These are phyloP conservation scores for Dorcus hopei DNA, from an alignment of 2,888 invertebrate genomes.

Conservation along the genomic window DNA sequence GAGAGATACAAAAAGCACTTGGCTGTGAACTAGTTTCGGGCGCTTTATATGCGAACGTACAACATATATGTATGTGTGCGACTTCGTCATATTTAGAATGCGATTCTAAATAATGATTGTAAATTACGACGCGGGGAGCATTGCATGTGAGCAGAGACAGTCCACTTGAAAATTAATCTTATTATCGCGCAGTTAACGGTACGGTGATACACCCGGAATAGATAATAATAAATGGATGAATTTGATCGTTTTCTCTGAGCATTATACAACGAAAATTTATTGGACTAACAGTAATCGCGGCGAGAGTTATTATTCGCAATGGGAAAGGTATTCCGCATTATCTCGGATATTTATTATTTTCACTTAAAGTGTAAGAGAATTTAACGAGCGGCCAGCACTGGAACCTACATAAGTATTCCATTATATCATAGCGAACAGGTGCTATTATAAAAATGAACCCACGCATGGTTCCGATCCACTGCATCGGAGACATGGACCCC, in stretches of 20 bases:
- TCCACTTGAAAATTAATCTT: neutral
- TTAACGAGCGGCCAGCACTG: slow-evolving; percentile 42
- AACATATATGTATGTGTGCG: too few relatives aligned
- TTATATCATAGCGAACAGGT: slow-evolving; percentile 48
- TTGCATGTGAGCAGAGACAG: neutral
- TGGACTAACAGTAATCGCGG: slow-evolving; percentile 7
- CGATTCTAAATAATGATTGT: neutral
- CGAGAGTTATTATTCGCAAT: slow-evolving; percentile 23
- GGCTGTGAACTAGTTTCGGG: too few relatives aligned
- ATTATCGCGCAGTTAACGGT: neutral
- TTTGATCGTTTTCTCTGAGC: slow-evolving; percentile 3
- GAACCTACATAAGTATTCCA: slow-evolving; percentile 45
- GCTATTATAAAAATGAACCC: slow-evolving; percentile 47
- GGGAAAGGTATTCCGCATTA: slow-evolving; percentile 39
- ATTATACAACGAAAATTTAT: slow-evolving; percentile 11
- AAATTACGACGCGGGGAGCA: neutral
- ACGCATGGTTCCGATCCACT: slow-evolving; percentile 45
- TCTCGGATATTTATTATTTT: slow-evolving; percentile 44
- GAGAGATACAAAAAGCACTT: too few relatives aligned
- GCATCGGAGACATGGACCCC: slow-evolving; percentile 29
- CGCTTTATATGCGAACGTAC: too few relatives aligned
- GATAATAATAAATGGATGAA: slow-evolving; percentile 2
- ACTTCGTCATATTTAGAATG: neutral
- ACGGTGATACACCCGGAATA: neutral
- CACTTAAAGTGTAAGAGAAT: slow-evolving; percentile 43